Evolutionary conservation across 2,113 vertebrate genomes (phyloP).

Genomic region (Malurus cyaneus): DNA sequence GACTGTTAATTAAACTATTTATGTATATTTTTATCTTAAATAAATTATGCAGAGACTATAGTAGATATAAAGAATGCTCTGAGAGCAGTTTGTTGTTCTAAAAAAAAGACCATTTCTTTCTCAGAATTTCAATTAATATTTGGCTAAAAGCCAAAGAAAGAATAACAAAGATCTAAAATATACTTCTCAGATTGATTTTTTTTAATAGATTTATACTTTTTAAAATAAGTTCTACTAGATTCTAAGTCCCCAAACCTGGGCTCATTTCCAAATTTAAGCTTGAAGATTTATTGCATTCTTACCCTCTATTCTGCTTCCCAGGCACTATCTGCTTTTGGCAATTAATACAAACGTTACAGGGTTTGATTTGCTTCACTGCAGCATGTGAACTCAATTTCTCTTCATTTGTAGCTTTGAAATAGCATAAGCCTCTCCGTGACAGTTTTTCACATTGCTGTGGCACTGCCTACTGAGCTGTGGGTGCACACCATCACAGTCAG

Average conservation of each 20-base stretch:
- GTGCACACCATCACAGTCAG: neutral
- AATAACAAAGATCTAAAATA: constrained; percentile 15
- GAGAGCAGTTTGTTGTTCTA: neutral
- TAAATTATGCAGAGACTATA: neutral
- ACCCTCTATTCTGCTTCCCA: constrained; percentile 41
- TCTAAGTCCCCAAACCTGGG: constrained; percentile 2
- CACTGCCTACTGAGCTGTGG: constrained; percentile 56
- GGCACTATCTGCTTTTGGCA: constrained; percentile 57
- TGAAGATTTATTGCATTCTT: constrained; percentile 54
- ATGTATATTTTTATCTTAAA: neutral
- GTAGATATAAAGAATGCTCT: neutral
- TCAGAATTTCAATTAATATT: constrained; percentile 41
- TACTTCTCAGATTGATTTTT: neutral
- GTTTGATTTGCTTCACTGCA: constrained; percentile 73
- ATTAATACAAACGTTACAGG: constrained; percentile 71
- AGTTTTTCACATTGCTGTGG: constrained; percentile 37
- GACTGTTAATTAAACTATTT: neutral
- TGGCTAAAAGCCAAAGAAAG: constrained; percentile 4
- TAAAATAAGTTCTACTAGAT: constrained; percentile 15
- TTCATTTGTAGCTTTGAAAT: constrained; percentile 68
- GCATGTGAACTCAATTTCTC: constrained; percentile 74
- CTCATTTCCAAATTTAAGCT: constrained; percentile 49
- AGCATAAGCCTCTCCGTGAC: constrained; percentile 65
- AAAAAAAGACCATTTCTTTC: neutral
- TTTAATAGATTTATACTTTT: constrained; percentile 50